Percentiles rank a stretch among this genome's conserved stretches.
These are phyloP conservation scores for Xestia c-nigrum DNA, from an alignment of 2,888 invertebrate genomes.

Conservation along the genomic window DNA sequence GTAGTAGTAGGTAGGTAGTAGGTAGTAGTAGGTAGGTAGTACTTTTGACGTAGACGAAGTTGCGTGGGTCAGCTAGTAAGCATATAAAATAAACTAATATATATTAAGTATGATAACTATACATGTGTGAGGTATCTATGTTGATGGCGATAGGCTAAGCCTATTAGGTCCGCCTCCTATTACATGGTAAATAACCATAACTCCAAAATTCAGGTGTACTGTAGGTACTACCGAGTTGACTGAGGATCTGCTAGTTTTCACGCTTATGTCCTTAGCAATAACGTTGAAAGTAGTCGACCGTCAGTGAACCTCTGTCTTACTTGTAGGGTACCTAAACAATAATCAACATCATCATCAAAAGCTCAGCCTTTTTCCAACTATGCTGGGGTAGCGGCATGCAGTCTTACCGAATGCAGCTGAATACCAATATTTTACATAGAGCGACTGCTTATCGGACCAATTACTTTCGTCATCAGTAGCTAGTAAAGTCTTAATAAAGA, in stretches of 20 bases:
- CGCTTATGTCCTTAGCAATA: no score
- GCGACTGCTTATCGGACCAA: not conserved
- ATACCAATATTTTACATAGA: not conserved
- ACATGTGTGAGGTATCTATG: not conserved
- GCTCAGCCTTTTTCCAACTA: not conserved
- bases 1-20: no score
- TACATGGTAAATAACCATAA: not conserved
- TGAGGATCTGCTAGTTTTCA: no score
- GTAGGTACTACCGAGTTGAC: no score
- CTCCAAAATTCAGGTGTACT: not conserved
- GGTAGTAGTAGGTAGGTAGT: no score
- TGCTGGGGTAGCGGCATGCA: not conserved
- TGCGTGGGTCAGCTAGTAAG: no score
- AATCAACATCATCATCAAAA: not conserved
- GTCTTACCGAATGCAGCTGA: not conserved
- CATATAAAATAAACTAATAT: no score
- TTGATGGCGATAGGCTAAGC: no score
- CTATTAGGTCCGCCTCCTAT: no score
- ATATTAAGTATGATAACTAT: not conserved
- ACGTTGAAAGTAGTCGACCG: no score
- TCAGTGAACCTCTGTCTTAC: not conserved
- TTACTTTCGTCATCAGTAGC: slow-evolving; percentile 20
- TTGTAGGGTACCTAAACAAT: not conserved
- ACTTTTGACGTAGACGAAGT: no score
- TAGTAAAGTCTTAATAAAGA: slow-evolving; percentile 45